Evolutionary conservation across 53 echinoderm and acorn worm species (phyloP).

Genomic region (Paelopatides confundens): DNA sequence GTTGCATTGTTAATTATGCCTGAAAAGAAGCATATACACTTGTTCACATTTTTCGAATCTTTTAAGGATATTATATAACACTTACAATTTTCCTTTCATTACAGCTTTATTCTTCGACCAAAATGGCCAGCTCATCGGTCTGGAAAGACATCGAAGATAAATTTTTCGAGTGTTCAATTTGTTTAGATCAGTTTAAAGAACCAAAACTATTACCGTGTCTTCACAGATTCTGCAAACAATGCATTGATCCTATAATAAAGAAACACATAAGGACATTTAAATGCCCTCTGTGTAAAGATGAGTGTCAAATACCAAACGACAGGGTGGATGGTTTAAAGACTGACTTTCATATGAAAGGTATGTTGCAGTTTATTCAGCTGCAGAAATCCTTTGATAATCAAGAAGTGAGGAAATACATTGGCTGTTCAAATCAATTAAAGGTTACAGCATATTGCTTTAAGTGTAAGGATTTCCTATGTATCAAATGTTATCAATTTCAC

Average conservation of each 20-base stretch:
- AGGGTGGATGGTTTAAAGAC: conserved; percentile 5
- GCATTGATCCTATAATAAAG: neutral
- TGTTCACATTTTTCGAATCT: no score
- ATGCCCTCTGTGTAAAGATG: neutral
- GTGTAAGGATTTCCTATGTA: neutral
- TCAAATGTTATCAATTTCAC: neutral
- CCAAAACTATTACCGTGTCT: neutral
- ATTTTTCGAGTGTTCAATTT: neutral
- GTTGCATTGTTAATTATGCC: no score
- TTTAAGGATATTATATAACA: no score
- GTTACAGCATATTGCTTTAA: conserved; percentile 23
- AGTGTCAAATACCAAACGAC: neutral
- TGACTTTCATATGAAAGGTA: conserved; percentile 2
- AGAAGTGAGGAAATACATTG: neutral
- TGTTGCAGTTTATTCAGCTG: neutral
- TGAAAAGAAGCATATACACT: no score
- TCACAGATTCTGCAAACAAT: neutral
- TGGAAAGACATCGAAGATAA: neutral
- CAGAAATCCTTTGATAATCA: neutral
- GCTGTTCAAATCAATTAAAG: neutral
- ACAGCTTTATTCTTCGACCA: no score
- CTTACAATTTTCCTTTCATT: no score
- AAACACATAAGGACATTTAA: neutral
- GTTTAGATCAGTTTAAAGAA: neutral
- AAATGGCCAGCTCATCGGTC: neutral